Evolutionary conservation across 2,113 vertebrate species (phyloP).

Genomic region (Callionymus lyra): DNA sequence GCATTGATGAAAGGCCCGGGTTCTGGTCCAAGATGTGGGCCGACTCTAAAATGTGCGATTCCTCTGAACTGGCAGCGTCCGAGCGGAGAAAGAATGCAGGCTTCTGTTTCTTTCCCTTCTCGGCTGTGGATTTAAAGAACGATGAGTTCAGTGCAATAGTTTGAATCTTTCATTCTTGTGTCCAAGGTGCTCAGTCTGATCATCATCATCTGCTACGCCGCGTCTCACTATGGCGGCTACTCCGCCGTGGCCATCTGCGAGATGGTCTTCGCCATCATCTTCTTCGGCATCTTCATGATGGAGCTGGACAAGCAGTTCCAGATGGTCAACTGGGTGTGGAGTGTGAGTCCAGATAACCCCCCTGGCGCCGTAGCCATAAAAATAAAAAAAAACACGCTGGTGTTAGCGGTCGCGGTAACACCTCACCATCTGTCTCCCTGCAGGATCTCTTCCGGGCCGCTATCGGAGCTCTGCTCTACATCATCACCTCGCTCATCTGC

Average conservation of each 20-base stretch:
- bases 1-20: slow-evolving; percentile 16
- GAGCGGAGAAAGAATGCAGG: slow-evolving; percentile 42
- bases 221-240: slow-evolving; percentile 40
- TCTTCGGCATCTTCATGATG: slow-evolving; percentile 67
- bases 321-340: slow-evolving; percentile 67
- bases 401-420: accelerated
- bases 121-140: too few species aligned
- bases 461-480: slow-evolving; percentile 48
- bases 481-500: slow-evolving; percentile 63
- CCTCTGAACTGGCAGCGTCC: slow-evolving; percentile 37
- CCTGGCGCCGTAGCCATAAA: not conserved
- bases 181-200: slow-evolving; percentile 55
- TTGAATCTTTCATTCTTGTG: accelerated
- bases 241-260: slow-evolving; percentile 54
- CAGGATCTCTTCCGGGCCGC: slow-evolving; percentile 64
- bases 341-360: slow-evolving; percentile 50
- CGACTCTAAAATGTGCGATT: slow-evolving; percentile 21
- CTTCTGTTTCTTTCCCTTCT: slow-evolving; percentile 13
- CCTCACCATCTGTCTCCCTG: slow-evolving; percentile 7
- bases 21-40: slow-evolving; percentile 15
- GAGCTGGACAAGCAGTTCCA: slow-evolving; percentile 63
- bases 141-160: not conserved
- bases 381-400: not conserved
- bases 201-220: slow-evolving; percentile 63
- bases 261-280: slow-evolving; percentile 55